Percentiles rank a stretch among this genome's conserved stretches.
Evolutionary conservation across 92 coral and sea anemone species (phyloP).

Genomic region (Plumapathes pennacea): DNA sequence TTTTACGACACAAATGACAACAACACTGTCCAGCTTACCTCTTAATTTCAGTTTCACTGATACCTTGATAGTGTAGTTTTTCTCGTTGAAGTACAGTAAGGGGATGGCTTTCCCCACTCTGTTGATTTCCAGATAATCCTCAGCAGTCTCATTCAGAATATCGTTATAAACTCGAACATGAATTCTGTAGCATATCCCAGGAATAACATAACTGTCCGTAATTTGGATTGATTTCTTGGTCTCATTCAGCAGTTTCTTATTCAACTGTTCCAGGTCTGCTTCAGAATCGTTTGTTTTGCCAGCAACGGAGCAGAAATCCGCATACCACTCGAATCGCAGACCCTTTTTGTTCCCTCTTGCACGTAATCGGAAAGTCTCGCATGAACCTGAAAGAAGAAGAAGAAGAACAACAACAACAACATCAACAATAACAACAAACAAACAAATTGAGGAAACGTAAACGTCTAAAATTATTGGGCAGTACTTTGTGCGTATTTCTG

Average conservation of each 20-base stretch:
- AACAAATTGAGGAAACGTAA: no score
- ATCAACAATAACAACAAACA: no score
- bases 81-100: no score
- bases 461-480: no score
- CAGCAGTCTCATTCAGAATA: background rate
- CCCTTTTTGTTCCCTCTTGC: background rate
- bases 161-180: background rate
- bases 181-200: background rate
- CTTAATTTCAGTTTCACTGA: no score
- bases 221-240: background rate
- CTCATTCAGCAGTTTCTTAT: background rate
- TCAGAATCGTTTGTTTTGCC: background rate
- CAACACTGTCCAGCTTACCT: no score
- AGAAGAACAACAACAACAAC: no score
- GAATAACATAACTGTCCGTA: background rate
- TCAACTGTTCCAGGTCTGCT: constrained; percentile 1
- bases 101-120: no score
- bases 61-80: no score
- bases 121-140: no score
- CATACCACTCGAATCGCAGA: constrained; percentile 1
- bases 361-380: background rate
- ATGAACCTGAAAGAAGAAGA: constrained; percentile 4
- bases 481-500: no score
- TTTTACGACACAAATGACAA: no score
- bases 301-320: background rate